A percentile compares a stretch with the other conserved stretches of the same genome.
phyloP scores from a whole-genome alignment of 2,888 invertebrate genomes.

The Xanthorhoe spadicearia region DNA sequence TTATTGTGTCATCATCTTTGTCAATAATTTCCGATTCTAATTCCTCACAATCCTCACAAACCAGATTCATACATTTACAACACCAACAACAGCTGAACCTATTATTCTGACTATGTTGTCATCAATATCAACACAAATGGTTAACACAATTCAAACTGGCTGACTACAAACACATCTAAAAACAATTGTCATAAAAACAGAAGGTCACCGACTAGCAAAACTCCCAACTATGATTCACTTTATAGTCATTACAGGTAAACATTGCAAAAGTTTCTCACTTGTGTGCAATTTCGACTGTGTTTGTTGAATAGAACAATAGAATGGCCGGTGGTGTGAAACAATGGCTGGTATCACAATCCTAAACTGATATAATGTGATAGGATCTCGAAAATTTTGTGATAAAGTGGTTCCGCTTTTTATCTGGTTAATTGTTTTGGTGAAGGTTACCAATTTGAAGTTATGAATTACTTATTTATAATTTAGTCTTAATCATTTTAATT shows the following conservation, averaged over 20 bases:
- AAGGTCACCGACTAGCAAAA: not conserved
- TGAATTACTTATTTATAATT: not conserved
- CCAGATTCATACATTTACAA: too few species aligned
- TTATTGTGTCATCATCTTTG: too few species aligned
- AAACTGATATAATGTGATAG: conserved; percentile 59
- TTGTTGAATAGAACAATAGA: conserved; percentile 66
- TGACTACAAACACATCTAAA: not conserved
- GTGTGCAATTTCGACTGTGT: conserved; percentile 66
- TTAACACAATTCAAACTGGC: not conserved
- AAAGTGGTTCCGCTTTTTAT: conserved; percentile 20
- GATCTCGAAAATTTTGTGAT: conserved; percentile 24
- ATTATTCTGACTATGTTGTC: too few species aligned
- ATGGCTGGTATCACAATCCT: conserved; percentile 63
- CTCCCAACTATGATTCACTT: not conserved
- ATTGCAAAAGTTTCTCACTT: conserved; percentile 43
- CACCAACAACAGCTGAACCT: too few species aligned
- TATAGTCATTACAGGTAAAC: not conserved
- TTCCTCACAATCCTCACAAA: too few species aligned
- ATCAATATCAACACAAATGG: not conserved
- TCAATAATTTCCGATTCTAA: too few species aligned
- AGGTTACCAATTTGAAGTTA: not conserved
- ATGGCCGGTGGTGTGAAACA: conserved; percentile 61
- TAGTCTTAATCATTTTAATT: not conserved
- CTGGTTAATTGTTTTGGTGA: conserved; percentile 19
- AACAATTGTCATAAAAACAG: not conserved